Base-by-base conservation (phyloP, 2,113 vertebrate genomes). In the Nothoprocta perdicaria region DNA sequence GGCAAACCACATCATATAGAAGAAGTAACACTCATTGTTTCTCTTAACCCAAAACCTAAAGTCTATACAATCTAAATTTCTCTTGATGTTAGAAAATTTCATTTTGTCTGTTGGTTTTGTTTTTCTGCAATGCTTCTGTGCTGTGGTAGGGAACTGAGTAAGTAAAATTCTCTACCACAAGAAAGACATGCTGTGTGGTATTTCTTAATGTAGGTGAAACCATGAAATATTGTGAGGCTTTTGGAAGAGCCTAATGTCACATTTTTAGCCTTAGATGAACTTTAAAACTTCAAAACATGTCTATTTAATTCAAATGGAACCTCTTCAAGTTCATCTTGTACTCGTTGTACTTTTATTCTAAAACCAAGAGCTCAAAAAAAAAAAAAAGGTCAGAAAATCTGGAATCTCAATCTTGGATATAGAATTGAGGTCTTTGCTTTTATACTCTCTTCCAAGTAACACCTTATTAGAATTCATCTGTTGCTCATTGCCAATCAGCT, bases 131-230 rank as follows among this genome's bases (percentile, higher is more conserved):
- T 60, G 46, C 88, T 90, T 92, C 63, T 90, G 33, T 93, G 61
- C 84, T 84, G 79, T 84, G 86, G 78, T 71, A 80, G 75, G 78
- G 46, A 92, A 90, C n/a, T 94, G 84, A 89, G 84, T 86, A 80
- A 93, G 52, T 87, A 93, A 93, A 87, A 90, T 50, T 60, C 69
- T 62, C 41, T 60, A 80, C 95, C 94, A 95, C 94, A 95, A 90
- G 46, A 96, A 94, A 89, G 81, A 29, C 86, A 89, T 82, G 16
- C 10, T 94, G 88, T 92, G 90, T 93, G 92, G 95, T 87, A 94
- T 95, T 94, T 95, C 86, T 93, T 89, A 80, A 92, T 85, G 89
- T 92, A 96, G 93, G 93, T 94, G 89, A 96, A 95, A 94, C 86
- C 84, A 90, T 94, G 72, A 95, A 93, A 87, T 90, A 95, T 77